A percentile compares a stretch with the other conserved stretches of the same genome.
Conservation (phyloP, 2,888 invertebrate genomes). For the Drosophila mayaguana region DNA sequence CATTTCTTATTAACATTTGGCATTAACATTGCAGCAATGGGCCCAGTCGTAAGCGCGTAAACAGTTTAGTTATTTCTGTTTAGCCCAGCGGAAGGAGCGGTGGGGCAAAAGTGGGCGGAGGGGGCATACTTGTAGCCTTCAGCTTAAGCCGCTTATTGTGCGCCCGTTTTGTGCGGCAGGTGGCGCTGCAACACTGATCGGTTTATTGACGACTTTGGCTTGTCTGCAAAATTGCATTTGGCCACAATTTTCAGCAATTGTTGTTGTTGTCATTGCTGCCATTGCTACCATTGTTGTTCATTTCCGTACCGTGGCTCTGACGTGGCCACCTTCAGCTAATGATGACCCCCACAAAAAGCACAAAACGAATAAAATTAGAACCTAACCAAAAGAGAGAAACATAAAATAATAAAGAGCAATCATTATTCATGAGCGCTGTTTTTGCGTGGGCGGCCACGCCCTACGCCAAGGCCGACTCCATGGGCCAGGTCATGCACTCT, state of each 20-base stretch:
- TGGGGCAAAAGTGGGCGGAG: background rate
- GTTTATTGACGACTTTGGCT: slow-evolving; percentile 46
- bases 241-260: slow-evolving; percentile 46
- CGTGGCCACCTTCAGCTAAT: slow-evolving; percentile 28
- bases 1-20: slow-evolving; percentile 18
- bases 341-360: slow-evolving; percentile 4
- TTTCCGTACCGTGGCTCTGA: slow-evolving; percentile 53
- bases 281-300: slow-evolving; percentile 4
- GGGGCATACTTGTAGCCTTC: slow-evolving; percentile 30
- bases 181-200: slow-evolving; percentile 41
- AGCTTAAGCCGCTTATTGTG: slow-evolving; percentile 64
- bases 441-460: slow-evolving; percentile 35
- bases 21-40: slow-evolving; percentile 9
- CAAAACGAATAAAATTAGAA: background rate
- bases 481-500: slow-evolving; percentile 55
- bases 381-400: background rate
- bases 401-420: background rate
- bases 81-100: background rate
- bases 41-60: slow-evolving; percentile 27
- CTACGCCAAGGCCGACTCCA: slow-evolving; percentile 44
- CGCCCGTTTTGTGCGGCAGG: slow-evolving; percentile 33
- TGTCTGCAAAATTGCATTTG: slow-evolving; percentile 63
- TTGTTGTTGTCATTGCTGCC: slow-evolving; percentile 11
- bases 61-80: slow-evolving; percentile 20
- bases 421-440: slow-evolving; percentile 37